Evolutionary conservation across 2,888 invertebrate genomes (phyloP).

Genomic region (Sphaerophoria rueppellii): DNA sequence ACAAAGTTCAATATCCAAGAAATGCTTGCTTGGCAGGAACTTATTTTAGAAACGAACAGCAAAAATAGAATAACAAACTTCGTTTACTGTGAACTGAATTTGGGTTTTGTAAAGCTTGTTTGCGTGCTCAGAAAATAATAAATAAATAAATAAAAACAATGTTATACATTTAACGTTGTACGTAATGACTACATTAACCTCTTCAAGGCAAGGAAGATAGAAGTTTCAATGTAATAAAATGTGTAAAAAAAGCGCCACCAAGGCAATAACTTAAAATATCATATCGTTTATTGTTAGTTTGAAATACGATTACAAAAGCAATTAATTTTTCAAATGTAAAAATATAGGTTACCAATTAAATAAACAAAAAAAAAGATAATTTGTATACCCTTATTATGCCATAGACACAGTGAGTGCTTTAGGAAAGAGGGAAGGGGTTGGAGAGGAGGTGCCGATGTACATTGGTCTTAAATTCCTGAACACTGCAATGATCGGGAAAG

Average conservation of each 20-base stretch:
- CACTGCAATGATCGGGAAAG: too few relatives aligned
- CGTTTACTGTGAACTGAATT: background rate
- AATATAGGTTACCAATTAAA: too few relatives aligned
- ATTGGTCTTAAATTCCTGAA: too few relatives aligned
- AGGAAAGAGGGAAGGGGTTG: too few relatives aligned
- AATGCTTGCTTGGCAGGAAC: slow-evolving; percentile 5
- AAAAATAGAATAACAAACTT: background rate
- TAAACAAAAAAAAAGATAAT: too few relatives aligned
- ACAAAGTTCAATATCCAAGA: slow-evolving; percentile 19
- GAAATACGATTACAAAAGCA: background rate
- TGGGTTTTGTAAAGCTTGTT: background rate
- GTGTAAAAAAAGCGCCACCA: slow-evolving; percentile 1
- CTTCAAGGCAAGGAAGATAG: slow-evolving; percentile 11
- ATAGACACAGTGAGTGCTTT: too few relatives aligned
- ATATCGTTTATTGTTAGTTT: slow-evolving; percentile 8
- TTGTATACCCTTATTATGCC: too few relatives aligned
- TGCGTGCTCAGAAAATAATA: background rate
- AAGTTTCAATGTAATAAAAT: background rate
- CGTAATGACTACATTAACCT: slow-evolving; percentile 38
- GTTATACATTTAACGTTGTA: background rate
- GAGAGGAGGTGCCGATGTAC: too few relatives aligned
- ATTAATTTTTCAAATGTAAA: background rate
- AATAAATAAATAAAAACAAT: slow-evolving; percentile 4
- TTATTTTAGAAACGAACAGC: background rate
- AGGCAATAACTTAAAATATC: slow-evolving; percentile 16